Base-by-base conservation (phyloP, 2,113 vertebrate genomes). In the Corythornis cristatus region DNA sequence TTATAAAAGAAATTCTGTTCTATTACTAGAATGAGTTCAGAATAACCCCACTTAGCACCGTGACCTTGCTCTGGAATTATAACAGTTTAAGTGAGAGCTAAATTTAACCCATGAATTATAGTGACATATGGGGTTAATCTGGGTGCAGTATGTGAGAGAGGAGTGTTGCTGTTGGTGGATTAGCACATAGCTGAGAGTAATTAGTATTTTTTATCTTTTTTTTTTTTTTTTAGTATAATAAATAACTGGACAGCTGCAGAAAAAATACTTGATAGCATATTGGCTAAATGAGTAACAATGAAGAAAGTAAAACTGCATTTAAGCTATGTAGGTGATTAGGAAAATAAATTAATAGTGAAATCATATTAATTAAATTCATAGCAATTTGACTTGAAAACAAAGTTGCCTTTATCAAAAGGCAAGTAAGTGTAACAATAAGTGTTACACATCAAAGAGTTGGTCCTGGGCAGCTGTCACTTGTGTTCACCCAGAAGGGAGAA, bases 71-170 rank as follows among this genome's bases (percentile, higher is more conserved):
- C 45, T 83, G 62, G 75, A 93, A 73, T 93, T 95, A 46, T 3
- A 86, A 61, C 70, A 86, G 93, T 89, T 92, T 89, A 87, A 90
- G 53, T 68, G 78, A 89, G 78, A 91, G 46, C 89, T 76, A 94
- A 88, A 0, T 92, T 94, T 95, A 96, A 93, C 88, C 57, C 4
- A 5, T 65, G 83, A 71, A 81, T 94, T 95, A 91, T 4, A 90
- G 66, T 88, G 93, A 72, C 82, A 94, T 67, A 43, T 88, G 45
- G 83, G 95, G 92, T 93, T 96, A 96, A 95, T 92, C 94, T 87
- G 15, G 8, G 40, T 83, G 26, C 61, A 19, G 25, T 67, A 70
- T 75, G 40, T 29, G 57, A 75, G 50, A 60, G n/a, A 26, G 31
- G 25, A 31, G 33, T 28, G n/a, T 82, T 89, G 80, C 28, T 86